Percentiles rank a stretch among this genome's conserved stretches.
phyloP scores from a whole-genome alignment of 1,140 invertebrate genomes.

The Sminthurides bifidus region DNA sequence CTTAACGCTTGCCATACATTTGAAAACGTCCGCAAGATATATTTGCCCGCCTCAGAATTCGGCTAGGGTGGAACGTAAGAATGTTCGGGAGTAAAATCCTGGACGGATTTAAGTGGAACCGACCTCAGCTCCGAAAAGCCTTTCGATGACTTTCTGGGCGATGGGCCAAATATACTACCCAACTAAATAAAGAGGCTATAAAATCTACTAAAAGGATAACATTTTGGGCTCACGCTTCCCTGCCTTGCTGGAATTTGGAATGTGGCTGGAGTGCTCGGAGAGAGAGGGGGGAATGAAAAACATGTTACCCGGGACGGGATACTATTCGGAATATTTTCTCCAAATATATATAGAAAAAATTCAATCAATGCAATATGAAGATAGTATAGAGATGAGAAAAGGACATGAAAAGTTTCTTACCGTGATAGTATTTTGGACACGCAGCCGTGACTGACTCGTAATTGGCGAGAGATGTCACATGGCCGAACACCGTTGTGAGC shows the following conservation, averaged over 20 bases:
- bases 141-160: conserved; percentile 8
- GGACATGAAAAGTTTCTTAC: conserved; percentile 44
- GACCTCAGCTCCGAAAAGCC: too few relatives aligned
- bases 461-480: conserved; percentile 72
- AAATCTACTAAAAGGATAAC: neutral
- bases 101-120: too few relatives aligned
- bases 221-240: too few relatives aligned
- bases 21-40: too few relatives aligned
- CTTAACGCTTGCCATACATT: too few relatives aligned
- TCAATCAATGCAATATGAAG: too few relatives aligned
- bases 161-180: neutral
- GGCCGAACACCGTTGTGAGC: conserved; percentile 84
- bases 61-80: too few relatives aligned
- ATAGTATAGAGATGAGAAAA: too few relatives aligned
- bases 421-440: conserved; percentile 90
- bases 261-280: neutral
- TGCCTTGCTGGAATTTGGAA: neutral
- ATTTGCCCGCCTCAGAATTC: too few relatives aligned
- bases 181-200: conserved; percentile 11
- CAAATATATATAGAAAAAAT: too few relatives aligned
- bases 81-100: too few relatives aligned
- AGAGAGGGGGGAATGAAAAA: neutral
- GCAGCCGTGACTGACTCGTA: conserved; percentile 82
- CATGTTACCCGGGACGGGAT: neutral
- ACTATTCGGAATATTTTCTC: neutral